Conservation (phyloP, 2,797 vertebrate genomes). For the Mionectes olivaceus region DNA sequence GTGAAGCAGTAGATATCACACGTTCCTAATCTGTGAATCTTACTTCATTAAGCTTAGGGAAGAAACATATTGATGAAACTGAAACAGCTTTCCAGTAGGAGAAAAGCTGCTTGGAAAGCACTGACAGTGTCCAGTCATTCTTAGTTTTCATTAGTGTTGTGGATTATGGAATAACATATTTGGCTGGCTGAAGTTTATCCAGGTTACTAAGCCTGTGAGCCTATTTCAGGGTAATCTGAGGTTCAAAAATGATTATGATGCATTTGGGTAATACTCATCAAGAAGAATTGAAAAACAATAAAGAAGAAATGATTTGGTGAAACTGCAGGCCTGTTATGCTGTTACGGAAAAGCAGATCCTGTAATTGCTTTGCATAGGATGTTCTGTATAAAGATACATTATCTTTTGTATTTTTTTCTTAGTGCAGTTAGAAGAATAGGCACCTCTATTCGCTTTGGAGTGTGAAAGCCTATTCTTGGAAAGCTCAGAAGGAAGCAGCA, state of each 20-base stretch:
- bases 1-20: background rate
- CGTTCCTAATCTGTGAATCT: fast-evolving
- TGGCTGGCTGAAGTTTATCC: background rate
- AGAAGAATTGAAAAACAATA: background rate
- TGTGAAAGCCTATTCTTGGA: background rate
- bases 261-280: background rate
- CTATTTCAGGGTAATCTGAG: background rate
- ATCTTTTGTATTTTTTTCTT: background rate
- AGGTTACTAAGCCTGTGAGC: background rate
- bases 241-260: background rate
- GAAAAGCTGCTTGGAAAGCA: background rate
- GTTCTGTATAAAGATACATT: background rate
- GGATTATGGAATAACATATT: background rate
- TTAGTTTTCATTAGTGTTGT: background rate
- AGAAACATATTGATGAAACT: background rate
- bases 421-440: background rate
- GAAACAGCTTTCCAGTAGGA: background rate
- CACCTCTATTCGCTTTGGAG: background rate
- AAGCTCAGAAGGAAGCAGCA: background rate
- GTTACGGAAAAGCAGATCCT: background rate
- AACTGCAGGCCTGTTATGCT: background rate
- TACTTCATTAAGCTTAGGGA: background rate
- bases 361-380: background rate
- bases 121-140: background rate
- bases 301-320: background rate